Conservation (phyloP, 2,888 invertebrate species). For the Ptilodon capucinus region DNA sequence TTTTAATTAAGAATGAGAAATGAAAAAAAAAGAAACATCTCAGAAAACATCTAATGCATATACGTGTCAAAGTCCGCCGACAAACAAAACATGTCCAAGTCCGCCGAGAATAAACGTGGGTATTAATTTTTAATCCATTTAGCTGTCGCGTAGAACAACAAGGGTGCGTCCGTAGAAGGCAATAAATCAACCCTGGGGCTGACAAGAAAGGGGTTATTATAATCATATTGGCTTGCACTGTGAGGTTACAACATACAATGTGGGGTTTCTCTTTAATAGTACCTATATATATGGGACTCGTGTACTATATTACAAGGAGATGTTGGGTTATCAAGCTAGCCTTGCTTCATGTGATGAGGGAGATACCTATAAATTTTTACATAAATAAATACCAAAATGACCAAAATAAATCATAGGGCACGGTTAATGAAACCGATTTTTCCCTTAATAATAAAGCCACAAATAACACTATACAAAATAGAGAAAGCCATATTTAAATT, state of each 20-base stretch:
- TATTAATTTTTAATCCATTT: constrained; percentile 23
- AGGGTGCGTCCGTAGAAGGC: constrained; percentile 19
- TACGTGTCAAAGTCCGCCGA: not conserved
- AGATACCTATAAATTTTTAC: too few relatives aligned
- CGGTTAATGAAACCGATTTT: not conserved
- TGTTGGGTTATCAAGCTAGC: too few relatives aligned
- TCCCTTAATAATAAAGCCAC: not conserved
- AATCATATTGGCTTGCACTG: too few relatives aligned
- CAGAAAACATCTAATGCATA: not conserved
- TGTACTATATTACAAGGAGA: too few relatives aligned
- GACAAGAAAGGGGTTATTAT: not conserved
- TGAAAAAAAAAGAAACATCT: too few relatives aligned
- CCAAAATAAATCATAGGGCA: not conserved
- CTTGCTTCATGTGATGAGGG: too few relatives aligned
- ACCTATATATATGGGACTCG: too few relatives aligned
- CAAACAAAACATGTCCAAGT: not conserved
- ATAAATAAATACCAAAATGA: not conserved
- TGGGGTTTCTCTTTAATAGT: too few relatives aligned
- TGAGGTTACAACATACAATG: not conserved
- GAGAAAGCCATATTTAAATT: not conserved
- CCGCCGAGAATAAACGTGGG: constrained; percentile 8
- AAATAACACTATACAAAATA: not conserved
- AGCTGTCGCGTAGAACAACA: constrained; percentile 18
- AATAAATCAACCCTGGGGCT: constrained; percentile 21
- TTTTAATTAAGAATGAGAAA: too few relatives aligned